Conservation (phyloP, 2,113 vertebrate species). For the Lathamus discolor region DNA sequence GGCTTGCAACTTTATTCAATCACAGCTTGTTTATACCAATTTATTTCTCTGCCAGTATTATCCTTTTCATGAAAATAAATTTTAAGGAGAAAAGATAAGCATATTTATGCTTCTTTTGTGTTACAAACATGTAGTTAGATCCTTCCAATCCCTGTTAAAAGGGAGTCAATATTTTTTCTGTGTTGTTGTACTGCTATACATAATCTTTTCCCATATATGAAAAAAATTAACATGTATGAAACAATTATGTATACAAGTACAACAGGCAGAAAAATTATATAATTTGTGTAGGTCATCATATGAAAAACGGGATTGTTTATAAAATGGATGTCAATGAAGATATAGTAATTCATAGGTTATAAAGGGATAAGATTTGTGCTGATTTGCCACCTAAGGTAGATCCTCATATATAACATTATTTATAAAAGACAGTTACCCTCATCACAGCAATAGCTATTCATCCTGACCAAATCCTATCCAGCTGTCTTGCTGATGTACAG, state of each 20-base stretch:
- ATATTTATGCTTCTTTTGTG: neutral
- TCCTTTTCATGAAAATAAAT: neutral
- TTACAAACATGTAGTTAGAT: neutral
- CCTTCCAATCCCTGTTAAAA: neutral
- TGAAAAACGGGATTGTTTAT: neutral
- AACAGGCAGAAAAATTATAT: neutral
- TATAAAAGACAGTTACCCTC: neutral
- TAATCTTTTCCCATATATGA: neutral
- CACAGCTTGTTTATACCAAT: neutral
- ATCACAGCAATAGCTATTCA: neutral
- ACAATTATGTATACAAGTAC: neutral
- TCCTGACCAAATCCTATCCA: neutral
- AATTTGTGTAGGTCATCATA: neutral
- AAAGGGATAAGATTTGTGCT: neutral
- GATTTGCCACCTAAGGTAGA: neutral
- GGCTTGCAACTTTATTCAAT: neutral
- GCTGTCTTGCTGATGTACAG: neutral
- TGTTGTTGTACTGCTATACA: neutral
- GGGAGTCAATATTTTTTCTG: neutral
- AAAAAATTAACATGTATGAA: neutral
- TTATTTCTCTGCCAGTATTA: neutral
- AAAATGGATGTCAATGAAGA: neutral
- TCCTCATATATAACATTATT: rapidly evolving
- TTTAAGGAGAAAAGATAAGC: neutral
- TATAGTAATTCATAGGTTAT: neutral